Base-by-base conservation (phyloP, 92 coral and sea anemone species). In the Pocillopora meandrina region DNA sequence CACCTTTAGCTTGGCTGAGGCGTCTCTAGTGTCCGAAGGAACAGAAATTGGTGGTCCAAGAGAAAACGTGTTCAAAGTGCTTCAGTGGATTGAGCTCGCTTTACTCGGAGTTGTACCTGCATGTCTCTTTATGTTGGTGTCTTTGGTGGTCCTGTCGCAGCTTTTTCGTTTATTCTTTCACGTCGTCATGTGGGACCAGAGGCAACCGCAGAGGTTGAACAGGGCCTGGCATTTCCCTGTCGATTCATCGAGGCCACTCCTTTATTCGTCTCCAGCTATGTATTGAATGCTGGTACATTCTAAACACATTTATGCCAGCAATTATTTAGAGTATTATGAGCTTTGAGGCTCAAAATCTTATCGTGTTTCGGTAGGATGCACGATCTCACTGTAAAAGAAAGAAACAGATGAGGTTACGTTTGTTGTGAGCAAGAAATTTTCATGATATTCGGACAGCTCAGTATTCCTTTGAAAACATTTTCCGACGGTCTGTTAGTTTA, bases 11-110 rank as follows among this genome's bases (percentile, higher is more conserved):
- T 77, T 87, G 34, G 72, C 78, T 7, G 87, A 87, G 68, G 90
- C 90, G 0, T 2, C 87, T 3, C 52, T 74, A 74, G 65, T 87
- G 12, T 87, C 90, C 20, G 33, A 19, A 62, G 87, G 90, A 58
- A 61, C 74, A 75, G 83, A 87, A 23, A 63, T 75, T 31, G n/a
- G n/a, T 23, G 83, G 87, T 10, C 87, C 90, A 18, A 60, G 17
- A 20, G 56, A 66, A 68, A 18, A 15, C 13, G 64, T 68, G 21
- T 49, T 87, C 16, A 55, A 9, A 31, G 59, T 55, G 6, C 55
- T 81, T 12, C 82, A 82, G 36, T 87, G 87, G 90, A 49, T 87
- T 13, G 90, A 87, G 60, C 5, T 87, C 5, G 63, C 34, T 20
- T 0, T 87, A 8, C 77, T 87, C 10, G 73, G 83, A 18, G 18